phyloP scores from a whole-genome alignment of 1,140 invertebrate genomes.

The Musca vetustissima region DNA sequence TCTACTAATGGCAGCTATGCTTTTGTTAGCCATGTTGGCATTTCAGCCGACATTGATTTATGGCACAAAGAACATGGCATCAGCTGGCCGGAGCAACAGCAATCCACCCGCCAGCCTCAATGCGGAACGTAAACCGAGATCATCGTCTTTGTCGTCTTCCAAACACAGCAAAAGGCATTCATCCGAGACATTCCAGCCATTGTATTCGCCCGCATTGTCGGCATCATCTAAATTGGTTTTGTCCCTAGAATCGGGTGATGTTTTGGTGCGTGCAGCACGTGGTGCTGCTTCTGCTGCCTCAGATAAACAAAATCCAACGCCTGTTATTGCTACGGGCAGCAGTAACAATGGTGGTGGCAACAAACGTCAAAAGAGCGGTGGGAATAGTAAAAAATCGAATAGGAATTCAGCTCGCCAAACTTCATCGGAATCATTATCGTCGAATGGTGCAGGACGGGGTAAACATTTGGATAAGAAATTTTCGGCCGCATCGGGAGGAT shows the following conservation, averaged over 20 bases:
- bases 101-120: not conserved
- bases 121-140: not conserved
- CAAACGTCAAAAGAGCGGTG: slow-evolving; percentile 24
- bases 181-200: not conserved
- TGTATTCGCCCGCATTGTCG: not conserved
- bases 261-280: slow-evolving; percentile 25
- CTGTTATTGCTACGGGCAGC: not conserved
- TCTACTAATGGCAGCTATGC: slow-evolving; percentile 29
- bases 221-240: slow-evolving; percentile 27
- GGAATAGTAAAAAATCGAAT: slow-evolving; percentile 27
- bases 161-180: slow-evolving; percentile 17
- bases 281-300: slow-evolving; percentile 9
- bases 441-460: slow-evolving; percentile 22
- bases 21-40: slow-evolving; percentile 28
- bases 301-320: slow-evolving; percentile 2
- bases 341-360: slow-evolving; percentile 5
- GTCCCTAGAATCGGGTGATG: slow-evolving; percentile 28
- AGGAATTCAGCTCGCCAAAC: too few species aligned
- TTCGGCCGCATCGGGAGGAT: slow-evolving; percentile 20
- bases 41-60: slow-evolving; percentile 35
- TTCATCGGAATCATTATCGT: not conserved
- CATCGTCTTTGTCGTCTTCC: too few species aligned
- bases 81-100: not conserved
- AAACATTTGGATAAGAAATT: slow-evolving; percentile 27
- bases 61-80: slow-evolving; percentile 29